Evolutionary conservation across 2,797 vertebrate genomes (phyloP), one percentile per base, ranked within the genome.

Genomic region (Spinus olivaceus): DNA sequence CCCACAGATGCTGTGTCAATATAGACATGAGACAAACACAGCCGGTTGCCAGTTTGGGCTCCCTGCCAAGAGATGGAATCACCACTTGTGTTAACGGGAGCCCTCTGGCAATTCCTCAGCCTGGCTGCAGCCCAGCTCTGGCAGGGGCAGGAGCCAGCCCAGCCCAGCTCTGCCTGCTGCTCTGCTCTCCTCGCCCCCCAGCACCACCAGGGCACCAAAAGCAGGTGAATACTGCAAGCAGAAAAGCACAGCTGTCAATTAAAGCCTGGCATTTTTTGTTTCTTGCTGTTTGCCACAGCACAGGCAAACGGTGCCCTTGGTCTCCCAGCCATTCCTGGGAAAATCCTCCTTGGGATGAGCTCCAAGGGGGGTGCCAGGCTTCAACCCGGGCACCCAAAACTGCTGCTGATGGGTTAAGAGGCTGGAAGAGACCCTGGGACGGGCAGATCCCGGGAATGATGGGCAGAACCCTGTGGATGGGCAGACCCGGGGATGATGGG

Each of bases 21-120:
- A 95, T 14, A 91, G 95, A 96, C 94, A 95, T 27, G 96, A 96
- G 94, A 94, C 92, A 94, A 96, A 94, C 69, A 83, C 80, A 94
- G 95, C 73, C 12, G n/a, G 25, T 27, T 79, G 90, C 90, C 94
- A 96, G 79, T 46, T n/a, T 74, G 92, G 97, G 96, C 95, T 93
- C 24, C 15, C 33, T 0, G 91, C 96, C 92, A 95, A 74, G 96
- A 44, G 77, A 94, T 94, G 92, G 95, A 93, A 96, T 94, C 94
- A 94, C 86, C 86, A 28, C 85, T 92, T 21, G 92, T 84, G 93
- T 92, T 94, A 81, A 92, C 78, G 80, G 66, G 64, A 92, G 90
- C 92, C 95, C 95, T 96, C 80, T 89, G 97, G 97, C 96, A 92
- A 84, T 79, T 39, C 14, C 20, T 95, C 78, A 54, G 88, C 69